Base-by-base conservation (phyloP, 1,140 invertebrate genomes). In the Trichomalopsis sarcophagae region DNA sequence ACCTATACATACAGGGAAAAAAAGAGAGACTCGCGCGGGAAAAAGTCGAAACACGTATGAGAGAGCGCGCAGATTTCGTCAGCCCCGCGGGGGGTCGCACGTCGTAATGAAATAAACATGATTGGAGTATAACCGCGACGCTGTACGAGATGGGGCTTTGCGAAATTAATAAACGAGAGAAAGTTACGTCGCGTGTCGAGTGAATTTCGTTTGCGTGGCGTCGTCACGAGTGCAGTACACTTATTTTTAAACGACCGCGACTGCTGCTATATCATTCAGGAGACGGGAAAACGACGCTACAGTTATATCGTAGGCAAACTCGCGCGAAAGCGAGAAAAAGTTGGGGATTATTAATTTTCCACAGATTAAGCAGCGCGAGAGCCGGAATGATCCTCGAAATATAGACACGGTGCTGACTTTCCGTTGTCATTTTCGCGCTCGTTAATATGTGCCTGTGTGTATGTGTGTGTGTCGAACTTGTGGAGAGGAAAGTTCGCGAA, bases 261-360 rank as follows among this genome's bases (percentile, higher is more conserved):
- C 66, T 69, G 40, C 66, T 69, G 40, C 40, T 44, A 44, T 44
- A 44, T 62, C 17, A 7, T 62, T 5, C 50, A 27, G 27, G 6
- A 44, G 40, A 62, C 17, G 17, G 55, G 55, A 62, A 62, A 44
- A 55, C 2, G 50, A 55, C 50, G 5, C 50, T 10, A 11, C 27
- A 27, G 27, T 27, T 27, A 27, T 27, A 27, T 1, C 9, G 14
- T 14, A 14, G 10, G 50, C 50, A 55, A 55, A 55, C 50, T 55
- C 55, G 55, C 55, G 50, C 17, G 27, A n/a, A 33, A 10, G 36
- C 1, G 78, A 80, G 50, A 69, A 30, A 50, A 23, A 82, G 55
- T 75, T 40, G 68, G 27, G 27, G 69, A 81, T 81, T 81, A 75
- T 81, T 81, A 75, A 82, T 82, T 82, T 82, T 82, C 55, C 73